Base-by-base conservation (phyloP, 2,797 vertebrate genomes). In the Melanotaenia nigrans region DNA sequence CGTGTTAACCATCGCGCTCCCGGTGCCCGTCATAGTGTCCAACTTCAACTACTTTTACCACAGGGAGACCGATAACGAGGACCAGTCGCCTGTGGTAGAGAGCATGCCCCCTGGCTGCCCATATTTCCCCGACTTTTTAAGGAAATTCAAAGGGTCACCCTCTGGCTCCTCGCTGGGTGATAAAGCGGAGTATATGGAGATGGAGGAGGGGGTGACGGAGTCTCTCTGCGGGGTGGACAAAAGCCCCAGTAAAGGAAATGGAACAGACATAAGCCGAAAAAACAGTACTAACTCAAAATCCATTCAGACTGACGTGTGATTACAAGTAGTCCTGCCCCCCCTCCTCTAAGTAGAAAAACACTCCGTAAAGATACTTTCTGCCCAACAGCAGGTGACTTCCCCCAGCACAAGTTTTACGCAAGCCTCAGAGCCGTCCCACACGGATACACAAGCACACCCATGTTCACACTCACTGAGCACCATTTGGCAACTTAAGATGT, bases 21-120 rank as follows among this genome's bases (percentile, higher is more conserved):
- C 98, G 63, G 98, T 99, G 85, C 98, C 98, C 63, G 98, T 99
- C 90, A 99, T 99, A 78, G 98, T 99, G 86, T 99, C 98, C 92
- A 99, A 99, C 94, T 99, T 99, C 91, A 99, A 99, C 94, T 99
- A 99, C 93, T 99, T 99, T 89, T 99, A 99, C 91, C 98, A 99
- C 88, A 91, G 98, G 90, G 97, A 99, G 92, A 99, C 98, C 10
- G 98, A 99, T 63, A 99, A 97, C 16, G 97, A 99, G 42, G 97
- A 99, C 65, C 96, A 97, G 92, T 60, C 96, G 0, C 95, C 95
- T 76, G 91, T 93, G 82, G 95, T 95, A 42, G 95, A 97, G 86
- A 96, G 95, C 63, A 92, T 96, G 59, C 95, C 94, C 11, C 92
- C 94, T 2, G 90, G 87, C 2, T 95, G 94, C 66, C 95, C 95